These are phyloP conservation scores for Apis florea DNA, from an alignment of 1,140 invertebrate genomes.

Conservation along the genomic window DNA sequence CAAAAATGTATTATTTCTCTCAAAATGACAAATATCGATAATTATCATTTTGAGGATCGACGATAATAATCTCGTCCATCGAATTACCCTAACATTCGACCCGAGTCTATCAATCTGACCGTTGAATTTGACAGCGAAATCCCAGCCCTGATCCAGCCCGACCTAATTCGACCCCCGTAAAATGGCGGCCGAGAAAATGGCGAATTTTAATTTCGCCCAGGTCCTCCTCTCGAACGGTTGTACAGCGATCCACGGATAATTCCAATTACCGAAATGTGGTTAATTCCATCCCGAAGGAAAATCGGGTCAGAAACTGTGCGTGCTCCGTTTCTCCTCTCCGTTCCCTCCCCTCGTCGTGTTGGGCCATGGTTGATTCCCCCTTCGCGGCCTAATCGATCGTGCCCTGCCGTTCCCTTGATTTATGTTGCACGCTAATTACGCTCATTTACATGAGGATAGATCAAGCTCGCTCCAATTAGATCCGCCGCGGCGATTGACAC, in stretches of 20 bases:
- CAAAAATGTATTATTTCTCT: too few species aligned
- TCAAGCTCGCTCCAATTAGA: constrained; percentile 70
- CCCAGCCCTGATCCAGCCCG: constrained; percentile 10
- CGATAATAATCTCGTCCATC: not conserved
- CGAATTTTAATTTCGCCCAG: constrained; percentile 15
- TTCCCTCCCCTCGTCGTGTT: too few species aligned
- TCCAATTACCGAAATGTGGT: constrained; percentile 79
- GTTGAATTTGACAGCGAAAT: constrained; percentile 28
- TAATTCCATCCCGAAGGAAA: constrained; percentile 76
- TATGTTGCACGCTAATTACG: constrained; percentile 76
- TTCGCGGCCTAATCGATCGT: constrained; percentile 66
- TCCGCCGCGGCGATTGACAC: constrained; percentile 48
- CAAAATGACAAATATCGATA: too few species aligned
- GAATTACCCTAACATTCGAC: not conserved
- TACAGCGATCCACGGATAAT: constrained; percentile 65
- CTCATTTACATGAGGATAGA: constrained; percentile 77
- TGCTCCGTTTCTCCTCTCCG: constrained; percentile 37
- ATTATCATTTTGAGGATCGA: too few species aligned
- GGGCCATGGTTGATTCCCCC: constrained; percentile 2
- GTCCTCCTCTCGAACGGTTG: not conserved
- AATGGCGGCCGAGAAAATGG: not conserved
- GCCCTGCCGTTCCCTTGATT: constrained; percentile 72
- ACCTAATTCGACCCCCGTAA: not conserved
- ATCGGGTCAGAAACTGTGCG: constrained; percentile 55
- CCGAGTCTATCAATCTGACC: constrained; percentile 27